Base-by-base conservation (phyloP, 2,888 invertebrate genomes). In the Meteorus cinctellus region DNA sequence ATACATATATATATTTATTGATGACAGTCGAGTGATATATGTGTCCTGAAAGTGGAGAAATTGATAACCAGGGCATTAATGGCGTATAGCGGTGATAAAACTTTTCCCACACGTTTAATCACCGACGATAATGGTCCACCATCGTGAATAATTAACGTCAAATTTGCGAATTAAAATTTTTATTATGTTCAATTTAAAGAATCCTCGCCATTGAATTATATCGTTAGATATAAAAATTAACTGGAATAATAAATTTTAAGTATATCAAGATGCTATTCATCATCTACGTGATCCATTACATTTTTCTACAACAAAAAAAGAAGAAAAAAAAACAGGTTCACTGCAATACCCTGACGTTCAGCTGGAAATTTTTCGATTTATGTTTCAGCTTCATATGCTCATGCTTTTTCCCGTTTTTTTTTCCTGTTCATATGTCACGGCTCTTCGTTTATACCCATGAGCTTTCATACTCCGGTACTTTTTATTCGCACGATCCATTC, bases 401-500 rank as follows among this genome's bases (percentile, higher is more conserved):
- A 4, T n/a, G n/a, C 16, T 29, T 29, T 62, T 62, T 62, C n/a
- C 12, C 41, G 2, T 29, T 62, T 16, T 62, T 27, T 62, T 60
- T 24, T 55, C 19, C 19, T 19, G 6, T 6, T n/a, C 19, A 55
- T 19, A 19, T 19, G 55, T 19, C 19, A 55, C 55, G 55, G 24
- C 62, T 31, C 29, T 29, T 62, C 62, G 14, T 14, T 62, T 29
- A 31, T 62, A 62, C n/a, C 62, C 31, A 62, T 62, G 31, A 29
- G 16, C 31, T 62, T 62, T 62, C 14, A 62, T 62, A 4, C 62
- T 16, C 12, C n/a, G 19, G 19, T 55, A 55, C 55, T 31, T 62
- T 62, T 62, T 16, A 62, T 62, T 62, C 62, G 62, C 29, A 31
- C 62, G 31, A 14, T 62, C 62, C 62, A 29, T 62, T 62, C 62